Evolutionary conservation across 2,113 vertebrate genomes (phyloP), one percentile per base, ranked within the genome.

Genomic region (Scytalopus superciliaris): DNA sequence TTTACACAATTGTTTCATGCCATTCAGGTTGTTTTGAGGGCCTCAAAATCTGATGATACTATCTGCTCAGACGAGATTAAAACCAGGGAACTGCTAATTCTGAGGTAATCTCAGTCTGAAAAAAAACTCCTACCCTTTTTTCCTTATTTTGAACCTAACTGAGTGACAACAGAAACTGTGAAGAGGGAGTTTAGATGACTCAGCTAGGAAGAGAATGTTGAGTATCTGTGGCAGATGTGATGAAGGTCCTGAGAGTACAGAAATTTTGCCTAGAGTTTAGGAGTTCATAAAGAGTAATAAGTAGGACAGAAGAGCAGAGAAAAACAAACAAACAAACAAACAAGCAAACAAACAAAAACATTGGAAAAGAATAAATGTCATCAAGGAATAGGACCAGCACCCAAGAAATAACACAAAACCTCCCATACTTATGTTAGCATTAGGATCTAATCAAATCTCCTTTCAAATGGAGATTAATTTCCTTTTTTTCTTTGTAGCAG

Each of bases 381-480:
- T 56, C 31, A 66, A 62, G 49, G 23, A 74, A 69, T 18, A 73
- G 37, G 19, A 81, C 21, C 37, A 53, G 12, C 15, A 75, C 8
- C 10, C 24, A 52, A 62, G 24, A 87, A 44, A 39, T 3, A 28
- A 45, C 19, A 87, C 0, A 0, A 70, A 56, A 5, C 2, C 0
- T 2, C 14, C 14, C 3, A 3, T 42, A 64, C 5, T 84, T 69
- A 42, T 0, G 0, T 12, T 49, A 8, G 25, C 33, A 15, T 19
- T 60, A 70, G 60, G 21, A 57, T 52, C n/a, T 35, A 10, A 55
- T 47, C 17, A 63, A 78, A 53, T 50, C 13, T 90, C 28, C n/a
- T 14, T 49, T 49, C 27, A n/a, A 2, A 23, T 31, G 14, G 24
- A 52, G 4, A 9, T 82, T 60, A 1, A 0, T 45, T 62, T 55